These are phyloP conservation scores for Gymnosoma rotundatum DNA, from an alignment of 2,888 invertebrate species.

Conservation along the genomic window DNA sequence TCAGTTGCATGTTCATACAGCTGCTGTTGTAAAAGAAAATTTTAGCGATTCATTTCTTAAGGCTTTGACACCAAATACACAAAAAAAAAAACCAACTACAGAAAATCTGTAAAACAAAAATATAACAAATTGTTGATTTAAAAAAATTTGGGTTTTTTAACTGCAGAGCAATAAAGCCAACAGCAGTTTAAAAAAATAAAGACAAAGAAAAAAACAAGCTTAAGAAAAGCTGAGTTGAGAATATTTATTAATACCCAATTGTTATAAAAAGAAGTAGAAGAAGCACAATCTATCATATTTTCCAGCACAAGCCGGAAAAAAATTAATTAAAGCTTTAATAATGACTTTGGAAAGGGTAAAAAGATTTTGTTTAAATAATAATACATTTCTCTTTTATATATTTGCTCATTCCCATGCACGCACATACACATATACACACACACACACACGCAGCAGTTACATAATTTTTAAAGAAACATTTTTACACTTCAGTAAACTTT, in stretches of 20 bases:
- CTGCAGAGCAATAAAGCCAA: background rate
- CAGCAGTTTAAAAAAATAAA: conserved; percentile 1
- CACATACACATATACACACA: background rate
- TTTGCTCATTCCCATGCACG: background rate
- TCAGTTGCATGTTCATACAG: conserved; percentile 50
- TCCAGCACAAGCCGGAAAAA: background rate
- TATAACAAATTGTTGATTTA: conserved; percentile 42
- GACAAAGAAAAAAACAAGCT: background rate
- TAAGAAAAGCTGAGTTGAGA: conserved; percentile 40
- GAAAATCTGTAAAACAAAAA: background rate
- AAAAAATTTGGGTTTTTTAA: background rate
- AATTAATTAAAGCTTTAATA: background rate
- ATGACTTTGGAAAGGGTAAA: background rate
- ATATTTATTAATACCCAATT: conserved; percentile 62
- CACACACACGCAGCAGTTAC: background rate
- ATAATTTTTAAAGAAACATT: conserved; percentile 8
- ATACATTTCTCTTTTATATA: background rate
- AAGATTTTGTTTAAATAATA: conserved; percentile 2
- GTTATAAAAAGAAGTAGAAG: background rate
- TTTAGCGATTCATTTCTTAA: conserved; percentile 2
- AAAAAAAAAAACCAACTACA: background rate
- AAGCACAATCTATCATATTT: conserved; percentile 8
- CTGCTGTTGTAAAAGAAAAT: conserved; percentile 39
- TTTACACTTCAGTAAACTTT: conserved; percentile 41
- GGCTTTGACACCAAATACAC: background rate